These are phyloP conservation scores for Zosterops pallidus DNA, from an alignment of 2,113 vertebrate species.

Conservation along the genomic window DNA sequence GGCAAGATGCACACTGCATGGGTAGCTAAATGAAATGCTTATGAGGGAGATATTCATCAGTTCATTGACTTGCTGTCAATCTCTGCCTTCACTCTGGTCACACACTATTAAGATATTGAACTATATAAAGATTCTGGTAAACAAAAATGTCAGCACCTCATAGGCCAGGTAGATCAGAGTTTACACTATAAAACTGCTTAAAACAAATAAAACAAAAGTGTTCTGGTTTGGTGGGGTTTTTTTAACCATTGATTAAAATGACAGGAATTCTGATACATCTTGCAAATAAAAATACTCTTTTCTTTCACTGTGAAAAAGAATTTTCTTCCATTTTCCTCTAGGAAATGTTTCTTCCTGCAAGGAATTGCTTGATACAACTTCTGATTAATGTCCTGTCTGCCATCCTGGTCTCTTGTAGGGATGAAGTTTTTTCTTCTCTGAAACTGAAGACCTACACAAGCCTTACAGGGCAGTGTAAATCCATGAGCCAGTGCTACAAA, in stretches of 20 bases:
- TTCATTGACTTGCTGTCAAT: constrained; percentile 49
- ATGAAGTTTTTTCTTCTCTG: not conserved
- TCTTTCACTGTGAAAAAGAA: not conserved
- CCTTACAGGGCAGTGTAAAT: not conserved
- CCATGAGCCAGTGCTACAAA: not conserved
- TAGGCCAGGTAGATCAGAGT: not conserved
- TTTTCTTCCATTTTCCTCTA: not conserved
- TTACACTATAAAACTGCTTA: not conserved
- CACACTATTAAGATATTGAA: constrained; percentile 26
- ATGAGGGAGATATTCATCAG: constrained; percentile 38
- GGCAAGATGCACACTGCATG: not conserved
- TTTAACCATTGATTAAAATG: not conserved
- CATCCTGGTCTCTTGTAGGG: not conserved
- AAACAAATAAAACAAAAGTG: not conserved
- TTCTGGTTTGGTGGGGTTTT: not conserved
- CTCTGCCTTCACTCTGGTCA: constrained; percentile 1
- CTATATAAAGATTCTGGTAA: constrained; percentile 7
- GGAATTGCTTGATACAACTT: not conserved
- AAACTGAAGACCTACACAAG: not conserved
- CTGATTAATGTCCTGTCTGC: not conserved
- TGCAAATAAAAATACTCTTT: not conserved
- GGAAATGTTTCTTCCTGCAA: not conserved
- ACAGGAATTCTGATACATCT: not conserved
- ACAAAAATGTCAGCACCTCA: not conserved
- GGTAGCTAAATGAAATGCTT: constrained; percentile 35